Evolutionary conservation across 2,888 invertebrate genomes (phyloP).

Genomic region (Cosmopolites sordidus): DNA sequence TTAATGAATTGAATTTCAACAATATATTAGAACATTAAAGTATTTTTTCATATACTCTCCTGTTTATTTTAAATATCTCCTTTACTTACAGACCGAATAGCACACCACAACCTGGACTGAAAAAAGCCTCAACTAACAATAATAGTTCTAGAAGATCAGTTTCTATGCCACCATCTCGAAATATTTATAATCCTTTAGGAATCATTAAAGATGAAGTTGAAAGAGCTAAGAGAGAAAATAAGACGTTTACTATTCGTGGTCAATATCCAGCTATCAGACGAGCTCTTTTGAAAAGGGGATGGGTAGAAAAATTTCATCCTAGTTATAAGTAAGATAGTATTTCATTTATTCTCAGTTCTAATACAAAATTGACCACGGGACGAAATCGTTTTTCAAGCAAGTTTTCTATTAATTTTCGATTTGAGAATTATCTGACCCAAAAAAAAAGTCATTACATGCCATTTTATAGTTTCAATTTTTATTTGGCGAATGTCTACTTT

Average conservation of each 20-base stretch:
- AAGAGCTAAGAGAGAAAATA: conserved; percentile 51
- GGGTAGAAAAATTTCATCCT: conserved; percentile 65
- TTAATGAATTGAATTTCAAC: too few relatives aligned
- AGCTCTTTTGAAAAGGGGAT: conserved; percentile 62
- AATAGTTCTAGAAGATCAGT: conserved; percentile 28
- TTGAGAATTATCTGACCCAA: too few relatives aligned
- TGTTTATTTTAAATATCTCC: too few relatives aligned
- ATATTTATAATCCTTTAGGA: conserved; percentile 28
- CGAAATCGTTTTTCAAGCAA: too few relatives aligned
- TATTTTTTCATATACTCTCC: too few relatives aligned
- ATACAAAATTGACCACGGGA: too few relatives aligned
- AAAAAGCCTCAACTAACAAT: background rate
- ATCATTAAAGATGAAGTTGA: conserved; percentile 49
- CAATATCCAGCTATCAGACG: conserved; percentile 52
- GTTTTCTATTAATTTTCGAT: too few relatives aligned
- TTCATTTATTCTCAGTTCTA: too few relatives aligned
- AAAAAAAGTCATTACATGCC: too few relatives aligned
- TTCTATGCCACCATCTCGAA: conserved; percentile 12
- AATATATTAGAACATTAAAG: too few relatives aligned
- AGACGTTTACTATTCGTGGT: conserved; percentile 57
- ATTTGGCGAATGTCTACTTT: too few relatives aligned
- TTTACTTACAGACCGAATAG: background rate
- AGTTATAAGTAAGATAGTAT: conserved; percentile 36
- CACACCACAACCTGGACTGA: background rate
- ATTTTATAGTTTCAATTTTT: too few relatives aligned